Base-by-base conservation (phyloP, 2,113 vertebrate genomes). In the Neomonachus schauinslandi region DNA sequence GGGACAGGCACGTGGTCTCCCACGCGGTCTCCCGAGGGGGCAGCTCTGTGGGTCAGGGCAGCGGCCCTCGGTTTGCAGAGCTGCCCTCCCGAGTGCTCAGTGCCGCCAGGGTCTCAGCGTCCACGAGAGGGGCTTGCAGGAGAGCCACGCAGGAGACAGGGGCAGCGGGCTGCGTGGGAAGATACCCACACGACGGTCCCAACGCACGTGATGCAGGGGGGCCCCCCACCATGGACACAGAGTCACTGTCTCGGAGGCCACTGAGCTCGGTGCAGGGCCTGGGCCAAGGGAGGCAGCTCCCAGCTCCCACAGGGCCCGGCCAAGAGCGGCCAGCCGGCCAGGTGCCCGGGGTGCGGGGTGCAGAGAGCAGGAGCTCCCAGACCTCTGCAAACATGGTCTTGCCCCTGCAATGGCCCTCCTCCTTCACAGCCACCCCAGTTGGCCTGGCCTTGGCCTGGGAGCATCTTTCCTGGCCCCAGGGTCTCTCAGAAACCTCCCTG, bases 141-240 rank as follows among this genome's bases (percentile, higher is more conserved):
- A 11, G 1, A 72, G 71, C 71, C 5, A 3, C 6, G 13, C 1
- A 1, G n/a, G 24, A 28, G 72, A 24, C 72, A 8, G 13, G 72
- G 72, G 24, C 76, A 16, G 8, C 76, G 4, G 74, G 24, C 26
- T 7, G 42, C 4, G 14, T 10, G 74, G 74, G 26, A 16, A 19
- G 74, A 24, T 28, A 14, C 26, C 7, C 39, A 22, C 69, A 26
- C 0, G 19, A 12, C 4, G 9, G 71, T 7, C 36, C 28, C 28
- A 9, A 28, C 0, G 19, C 8, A 2, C 0, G 57, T 8, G 57
- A 57, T 57, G 57, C 5, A 2, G 10, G n/a, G n/a, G 69, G n/a
- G 39, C 5, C 31, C 63, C 67, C 67, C 22, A 26, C 39, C 22
- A 26, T 9, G 18, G 21, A 33, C 53, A 14, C 13, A 11, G 22